Base-by-base conservation (phyloP, 2,797 vertebrate species). In the Denticeps clupeoides region DNA sequence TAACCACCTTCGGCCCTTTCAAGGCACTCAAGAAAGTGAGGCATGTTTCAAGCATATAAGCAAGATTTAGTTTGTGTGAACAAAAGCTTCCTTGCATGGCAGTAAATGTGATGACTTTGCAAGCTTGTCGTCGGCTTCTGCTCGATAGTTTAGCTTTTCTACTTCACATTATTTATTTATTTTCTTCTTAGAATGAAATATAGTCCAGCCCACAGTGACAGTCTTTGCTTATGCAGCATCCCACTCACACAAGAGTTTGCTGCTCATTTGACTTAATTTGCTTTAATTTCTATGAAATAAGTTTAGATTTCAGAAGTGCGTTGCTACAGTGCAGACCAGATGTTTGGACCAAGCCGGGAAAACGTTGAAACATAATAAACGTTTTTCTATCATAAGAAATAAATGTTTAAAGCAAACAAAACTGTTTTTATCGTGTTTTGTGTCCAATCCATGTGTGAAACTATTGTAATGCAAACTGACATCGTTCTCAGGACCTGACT, bases 71-170 rank as follows among this genome's bases (percentile, higher is more conserved):
- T 74, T 74, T 58, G 62, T 47, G 33, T 56, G 64, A 74, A 80
- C 62, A 77, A 74, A 75, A 78, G 73, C 68, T 65, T 64, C 53
- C 68, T 68, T 59, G 66, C 68, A 65, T 78, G 72, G 73, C 71
- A 70, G 62, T 67, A 78, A 81, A 82, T 78, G 63, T 81, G 78
- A 82, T 82, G 78, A 79, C 68, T 63, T 33, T 62, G 76, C 78
- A 79, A 71, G 65, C 73, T 74, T 67, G 64, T 75, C 72, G 77
- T 75, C 70, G 68, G 70, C 72, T 75, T 77, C 59, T 71, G n/a
- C n/a, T n/a, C n/a, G 61, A 75, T 75, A 52, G 37, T 18, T 41
- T 41, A 40, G 7, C 9, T 7, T 7, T 13, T 6, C n/a, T 12
- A n/a, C 13, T n/a, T 29, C 11, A 5, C n/a, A n/a, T n/a, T n/a